These are phyloP conservation scores for Nipponacmea schrenckii DNA, from an alignment of 2,888 invertebrate species.

Conservation along the genomic window DNA sequence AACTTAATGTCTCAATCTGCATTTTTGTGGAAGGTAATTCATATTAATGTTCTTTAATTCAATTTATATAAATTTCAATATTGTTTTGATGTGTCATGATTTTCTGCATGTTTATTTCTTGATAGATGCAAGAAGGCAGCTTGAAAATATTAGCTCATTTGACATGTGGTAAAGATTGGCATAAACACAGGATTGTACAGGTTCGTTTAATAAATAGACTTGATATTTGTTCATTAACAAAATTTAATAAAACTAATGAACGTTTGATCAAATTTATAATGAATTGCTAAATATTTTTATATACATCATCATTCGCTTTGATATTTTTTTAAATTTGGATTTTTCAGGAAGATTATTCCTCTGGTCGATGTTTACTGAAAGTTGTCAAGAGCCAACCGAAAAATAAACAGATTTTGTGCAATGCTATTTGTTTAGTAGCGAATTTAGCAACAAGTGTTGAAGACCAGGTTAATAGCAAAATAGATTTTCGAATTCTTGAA, in stretches of 20 bases:
- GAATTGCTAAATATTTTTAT: no score
- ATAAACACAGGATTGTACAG: constrained; percentile 55
- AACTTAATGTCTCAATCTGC: no score
- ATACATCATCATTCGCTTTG: no score
- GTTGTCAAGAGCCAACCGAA: constrained; percentile 44
- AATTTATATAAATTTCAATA: no score
- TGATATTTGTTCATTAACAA: not conserved
- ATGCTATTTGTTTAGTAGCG: constrained; percentile 56
- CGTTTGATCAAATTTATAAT: no score
- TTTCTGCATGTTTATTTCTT: no score
- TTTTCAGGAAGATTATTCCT: constrained; percentile 53
- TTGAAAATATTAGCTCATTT: constrained; percentile 53
- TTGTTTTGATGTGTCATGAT: no score
- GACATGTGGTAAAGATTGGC: constrained; percentile 45
- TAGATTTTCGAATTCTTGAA: no score
- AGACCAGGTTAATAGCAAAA: constrained; percentile 47
- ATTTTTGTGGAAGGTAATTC: no score
- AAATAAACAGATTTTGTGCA: constrained; percentile 51
- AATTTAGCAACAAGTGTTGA: constrained; percentile 54
- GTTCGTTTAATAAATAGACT: constrained; percentile 29
- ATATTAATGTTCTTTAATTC: no score
- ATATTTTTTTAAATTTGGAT: not conserved
- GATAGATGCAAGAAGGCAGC: constrained; percentile 55
- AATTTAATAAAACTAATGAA: not conserved
- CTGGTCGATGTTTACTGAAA: constrained; percentile 43